A percentile compares a stretch with the other conserved stretches of the same genome.
phyloP scores from a whole-genome alignment of 2,113 vertebrate genomes.

The Zingel zingel region DNA sequence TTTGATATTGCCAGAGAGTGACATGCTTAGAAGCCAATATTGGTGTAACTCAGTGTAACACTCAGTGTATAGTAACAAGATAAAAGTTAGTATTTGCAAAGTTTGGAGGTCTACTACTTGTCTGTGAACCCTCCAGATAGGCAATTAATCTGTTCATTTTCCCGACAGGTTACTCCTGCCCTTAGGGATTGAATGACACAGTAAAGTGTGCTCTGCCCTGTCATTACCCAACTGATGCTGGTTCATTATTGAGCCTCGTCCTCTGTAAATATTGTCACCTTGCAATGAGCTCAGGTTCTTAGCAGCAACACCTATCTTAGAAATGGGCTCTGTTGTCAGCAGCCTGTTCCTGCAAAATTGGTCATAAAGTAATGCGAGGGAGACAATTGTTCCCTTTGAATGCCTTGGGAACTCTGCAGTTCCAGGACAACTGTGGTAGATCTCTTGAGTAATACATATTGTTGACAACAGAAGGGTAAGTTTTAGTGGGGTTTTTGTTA shows the following conservation, averaged over 20 bases:
- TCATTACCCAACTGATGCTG: constrained; percentile 49
- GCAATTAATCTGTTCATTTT: constrained; percentile 68
- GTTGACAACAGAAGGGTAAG: constrained; percentile 21
- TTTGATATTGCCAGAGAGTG: constrained; percentile 39
- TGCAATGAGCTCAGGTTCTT: constrained; percentile 31
- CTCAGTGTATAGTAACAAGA: neutral
- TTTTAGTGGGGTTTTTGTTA: constrained; percentile 24
- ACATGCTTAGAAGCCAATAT: constrained; percentile 8
- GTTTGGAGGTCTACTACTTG: constrained; percentile 2
- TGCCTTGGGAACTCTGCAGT: constrained; percentile 15
- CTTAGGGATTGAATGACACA: constrained; percentile 42
- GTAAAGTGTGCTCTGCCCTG: constrained; percentile 34
- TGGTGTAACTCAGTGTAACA: neutral
- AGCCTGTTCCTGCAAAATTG: constrained; percentile 40
- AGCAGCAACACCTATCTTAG: constrained; percentile 31
- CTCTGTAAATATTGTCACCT: constrained; percentile 33
- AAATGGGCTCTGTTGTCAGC: constrained; percentile 43
- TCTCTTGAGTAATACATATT: constrained; percentile 23
- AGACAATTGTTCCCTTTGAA: constrained; percentile 41
- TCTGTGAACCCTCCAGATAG: constrained; percentile 56
- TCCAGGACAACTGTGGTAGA: constrained; percentile 10
- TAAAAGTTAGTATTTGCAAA: constrained; percentile 5
- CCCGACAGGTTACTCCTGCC: constrained; percentile 39
- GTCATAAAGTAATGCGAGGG: constrained; percentile 49
- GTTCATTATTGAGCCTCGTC: constrained; percentile 47